Base-by-base conservation (phyloP, 2,797 vertebrate genomes). In the Gastrophryne carolinensis region DNA sequence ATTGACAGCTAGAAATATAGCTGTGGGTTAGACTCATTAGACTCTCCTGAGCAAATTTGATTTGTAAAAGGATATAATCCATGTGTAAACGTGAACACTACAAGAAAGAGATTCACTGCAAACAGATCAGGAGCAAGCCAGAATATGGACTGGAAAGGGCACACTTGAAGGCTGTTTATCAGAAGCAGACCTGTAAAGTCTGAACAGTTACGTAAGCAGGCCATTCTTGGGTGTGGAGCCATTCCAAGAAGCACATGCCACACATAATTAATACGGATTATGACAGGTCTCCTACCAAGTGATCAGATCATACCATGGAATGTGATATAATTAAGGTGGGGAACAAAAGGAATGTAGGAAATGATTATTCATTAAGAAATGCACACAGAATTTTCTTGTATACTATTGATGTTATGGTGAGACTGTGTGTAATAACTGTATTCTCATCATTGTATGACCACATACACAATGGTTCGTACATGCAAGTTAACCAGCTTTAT, bases 11-110 rank as follows among this genome's bases (percentile, higher is more conserved):
- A n/a, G 1, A 21, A 47, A 21, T 47, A 19, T 47, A 5, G 21
- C 17, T 19, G 19, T 47, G 44, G 34, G n/a, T 21, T 26, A 24
- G 27, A 29, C 12, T 37, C 12, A 68, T 30, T 69, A 57, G 9
- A 15, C 27, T 26, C 6, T 19, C 15, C n/a, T n/a, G 29, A 54
- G 10, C 34, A 54, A 41, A 27, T n/a, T 29, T 26, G 2, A 5
- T 54, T 65, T 56, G 10, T 41, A 68, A n/a, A n/a, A 69, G 52
- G 30, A 69, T 56, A n/a, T 69, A 69, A 69, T 69, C 35, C 52
- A 29, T 24, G 29, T 12, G 30, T 41, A 35, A 17, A 23, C 17
- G 12, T 69, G 52, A 10, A 6, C 21, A 67, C 49, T 50, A 17
- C 1, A 32, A 30, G 13, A 19, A 56, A 30, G 54, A 15, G 17